These are phyloP conservation scores for Psittacus erithacus DNA, from an alignment of 2,113 vertebrate genomes.

Conservation along the genomic window DNA sequence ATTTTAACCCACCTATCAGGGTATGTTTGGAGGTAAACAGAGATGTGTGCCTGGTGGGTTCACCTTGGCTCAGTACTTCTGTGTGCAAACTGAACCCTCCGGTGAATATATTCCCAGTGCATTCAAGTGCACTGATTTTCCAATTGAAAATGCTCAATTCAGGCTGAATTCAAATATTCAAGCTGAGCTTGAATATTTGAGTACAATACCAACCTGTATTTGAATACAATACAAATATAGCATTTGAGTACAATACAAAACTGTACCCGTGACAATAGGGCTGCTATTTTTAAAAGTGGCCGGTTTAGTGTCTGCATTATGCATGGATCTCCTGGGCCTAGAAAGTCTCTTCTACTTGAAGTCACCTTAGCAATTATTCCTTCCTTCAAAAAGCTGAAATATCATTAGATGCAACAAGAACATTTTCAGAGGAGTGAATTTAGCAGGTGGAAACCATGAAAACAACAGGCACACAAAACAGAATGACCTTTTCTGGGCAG, in stretches of 20 bases:
- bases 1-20: constrained; percentile 46
- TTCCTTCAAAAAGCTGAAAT: neutral
- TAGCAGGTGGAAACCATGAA: neutral
- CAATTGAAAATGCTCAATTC: neutral
- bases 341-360: neutral
- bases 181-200: neutral
- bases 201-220: too few species aligned
- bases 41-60: neutral
- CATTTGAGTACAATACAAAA: too few species aligned
- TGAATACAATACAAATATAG: too few species aligned
- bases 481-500: neutral
- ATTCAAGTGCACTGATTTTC: neutral
- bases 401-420: neutral
- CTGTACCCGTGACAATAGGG: neutral
- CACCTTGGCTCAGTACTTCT: neutral
- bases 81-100: neutral
- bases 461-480: neutral
- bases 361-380: neutral
- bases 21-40: neutral
- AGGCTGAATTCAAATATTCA: neutral
- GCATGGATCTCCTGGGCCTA: neutral
- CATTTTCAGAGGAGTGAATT: neutral
- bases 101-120: neutral
- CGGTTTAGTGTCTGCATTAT: neutral
- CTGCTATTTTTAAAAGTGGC: neutral